A percentile compares a stretch with the other conserved stretches of the same genome.
Conservation (phyloP, 2,888 invertebrate species). For the Thelaira solivaga region DNA sequence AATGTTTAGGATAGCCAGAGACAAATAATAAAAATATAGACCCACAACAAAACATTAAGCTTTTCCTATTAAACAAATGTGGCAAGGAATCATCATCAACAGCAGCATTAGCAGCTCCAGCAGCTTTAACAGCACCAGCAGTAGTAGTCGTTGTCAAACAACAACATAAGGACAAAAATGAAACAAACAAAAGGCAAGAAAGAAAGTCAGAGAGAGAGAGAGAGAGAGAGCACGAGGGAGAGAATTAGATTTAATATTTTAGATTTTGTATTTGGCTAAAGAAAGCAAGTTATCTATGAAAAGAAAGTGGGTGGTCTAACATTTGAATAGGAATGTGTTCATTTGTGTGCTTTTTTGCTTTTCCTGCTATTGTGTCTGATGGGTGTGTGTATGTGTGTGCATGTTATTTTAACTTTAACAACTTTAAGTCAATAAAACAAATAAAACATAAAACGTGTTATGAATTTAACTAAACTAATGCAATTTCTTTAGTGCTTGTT, state of each 20-base stretch:
- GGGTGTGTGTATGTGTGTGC: background rate
- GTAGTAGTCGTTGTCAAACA: conserved; percentile 10
- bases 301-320: conserved; percentile 50
- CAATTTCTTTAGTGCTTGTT: conserved; percentile 36
- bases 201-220: no score
- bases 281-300: background rate
- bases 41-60: background rate
- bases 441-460: conserved; percentile 60
- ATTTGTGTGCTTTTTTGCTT: background rate
- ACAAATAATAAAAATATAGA: conserved; percentile 21
- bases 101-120: background rate
- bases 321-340: conserved; percentile 16
- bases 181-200: no score
- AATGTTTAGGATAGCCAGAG: background rate
- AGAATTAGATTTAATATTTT: conserved; percentile 14
- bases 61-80: conserved; percentile 14
- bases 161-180: background rate
- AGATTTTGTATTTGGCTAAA: conserved; percentile 5
- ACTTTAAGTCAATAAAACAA: conserved; percentile 58
- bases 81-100: background rate
- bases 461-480: conserved; percentile 54
- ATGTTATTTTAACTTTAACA: conserved; percentile 48
- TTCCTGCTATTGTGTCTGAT: background rate
- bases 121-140: background rate
- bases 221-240: no score